phyloP scores from a whole-genome alignment of 2,888 invertebrate genomes.

The Drosophila falleni region DNA sequence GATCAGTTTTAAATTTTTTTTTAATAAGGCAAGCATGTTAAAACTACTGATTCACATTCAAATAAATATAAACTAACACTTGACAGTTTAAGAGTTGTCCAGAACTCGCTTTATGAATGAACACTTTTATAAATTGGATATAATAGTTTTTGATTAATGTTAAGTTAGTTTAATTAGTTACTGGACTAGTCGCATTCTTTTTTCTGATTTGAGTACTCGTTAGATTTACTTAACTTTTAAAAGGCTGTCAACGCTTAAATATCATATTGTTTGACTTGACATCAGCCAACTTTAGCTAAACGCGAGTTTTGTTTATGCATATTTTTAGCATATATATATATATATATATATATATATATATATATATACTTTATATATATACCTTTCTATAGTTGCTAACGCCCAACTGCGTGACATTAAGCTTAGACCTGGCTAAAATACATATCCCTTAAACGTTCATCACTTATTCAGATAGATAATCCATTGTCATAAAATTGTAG shows the following conservation, averaged over 20 bases:
- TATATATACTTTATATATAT: neutral
- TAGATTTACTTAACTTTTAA: conserved; percentile 2
- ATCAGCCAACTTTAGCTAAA: conserved; percentile 9
- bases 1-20: neutral
- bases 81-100: neutral
- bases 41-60: no score
- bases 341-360: no score
- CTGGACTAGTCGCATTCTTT: neutral
- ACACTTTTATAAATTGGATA: neutral
- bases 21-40: neutral
- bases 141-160: neutral
- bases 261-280: conserved; percentile 31
- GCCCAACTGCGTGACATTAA: conserved; percentile 13
- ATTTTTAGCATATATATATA: no score
- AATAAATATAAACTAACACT: neutral
- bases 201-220: conserved; percentile 5
- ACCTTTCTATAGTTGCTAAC: conserved; percentile 9
- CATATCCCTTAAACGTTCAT: conserved; percentile 1
- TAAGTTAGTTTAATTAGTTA: conserved; percentile 11
- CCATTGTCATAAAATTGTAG: neutral
- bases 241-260: conserved; percentile 14
- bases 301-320: conserved; percentile 3
- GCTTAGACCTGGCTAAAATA: conserved; percentile 7
- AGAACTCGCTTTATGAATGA: neutral
- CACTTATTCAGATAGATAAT: neutral